phyloP scores from a whole-genome alignment of 1,140 invertebrate genomes.

The Hycleus cichorii region DNA sequence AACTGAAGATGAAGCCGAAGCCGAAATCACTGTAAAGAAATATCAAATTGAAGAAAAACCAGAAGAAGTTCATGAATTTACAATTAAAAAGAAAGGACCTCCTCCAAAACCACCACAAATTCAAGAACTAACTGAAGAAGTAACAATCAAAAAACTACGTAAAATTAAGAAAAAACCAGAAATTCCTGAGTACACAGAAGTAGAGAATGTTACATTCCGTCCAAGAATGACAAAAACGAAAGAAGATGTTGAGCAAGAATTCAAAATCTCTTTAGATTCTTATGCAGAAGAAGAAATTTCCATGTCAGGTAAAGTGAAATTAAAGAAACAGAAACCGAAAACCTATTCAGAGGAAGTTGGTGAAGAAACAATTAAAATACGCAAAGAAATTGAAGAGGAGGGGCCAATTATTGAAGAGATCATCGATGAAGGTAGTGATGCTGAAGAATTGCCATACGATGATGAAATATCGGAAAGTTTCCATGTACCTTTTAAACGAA shows the following conservation, averaged over 20 bases:
- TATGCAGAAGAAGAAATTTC: slow-evolving; percentile 82
- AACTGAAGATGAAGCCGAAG: slow-evolving; percentile 39
- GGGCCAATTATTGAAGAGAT: slow-evolving; percentile 63
- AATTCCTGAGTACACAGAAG: slow-evolving; percentile 60
- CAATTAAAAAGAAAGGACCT: slow-evolving; percentile 44
- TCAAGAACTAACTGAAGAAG: slow-evolving; percentile 63
- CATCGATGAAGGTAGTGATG: slow-evolving; percentile 50
- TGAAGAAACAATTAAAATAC: slow-evolving; percentile 64
- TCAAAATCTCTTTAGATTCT: slow-evolving; percentile 72
- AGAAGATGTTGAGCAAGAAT: slow-evolving; percentile 79
- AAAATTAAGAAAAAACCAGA: slow-evolving; percentile 56
- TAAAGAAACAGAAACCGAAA: slow-evolving; percentile 60
- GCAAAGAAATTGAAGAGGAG: slow-evolving; percentile 58
- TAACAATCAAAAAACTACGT: slow-evolving; percentile 63
- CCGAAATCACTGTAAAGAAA: slow-evolving; percentile 45
- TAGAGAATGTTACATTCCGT: slow-evolving; percentile 67
- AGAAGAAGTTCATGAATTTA: slow-evolving; percentile 47
- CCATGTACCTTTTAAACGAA: slow-evolving; percentile 47
- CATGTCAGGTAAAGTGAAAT: slow-evolving; percentile 71
- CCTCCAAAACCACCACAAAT: slow-evolving; percentile 46
- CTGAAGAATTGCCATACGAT: slow-evolving; percentile 54
- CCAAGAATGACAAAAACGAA: slow-evolving; percentile 61
- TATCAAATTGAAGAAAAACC: slow-evolving; percentile 33
- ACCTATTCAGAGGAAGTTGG: slow-evolving; percentile 66
- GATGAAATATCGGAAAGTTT: slow-evolving; percentile 48